phyloP scores from a whole-genome alignment of 2,797 vertebrate species.

The Chiloscyllium punctatum region DNA sequence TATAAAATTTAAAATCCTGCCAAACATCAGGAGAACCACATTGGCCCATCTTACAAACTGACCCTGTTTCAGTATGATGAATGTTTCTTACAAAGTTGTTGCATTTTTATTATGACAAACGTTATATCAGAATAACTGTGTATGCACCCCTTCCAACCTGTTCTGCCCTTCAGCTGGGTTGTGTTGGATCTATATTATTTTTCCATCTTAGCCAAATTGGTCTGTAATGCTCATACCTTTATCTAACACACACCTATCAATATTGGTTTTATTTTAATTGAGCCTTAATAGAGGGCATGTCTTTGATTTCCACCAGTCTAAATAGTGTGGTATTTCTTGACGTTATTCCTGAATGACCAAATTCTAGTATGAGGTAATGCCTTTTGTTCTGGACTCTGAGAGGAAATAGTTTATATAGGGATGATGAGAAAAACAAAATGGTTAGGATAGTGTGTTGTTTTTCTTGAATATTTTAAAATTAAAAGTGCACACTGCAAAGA shows the following conservation, averaged over 20 bases:
- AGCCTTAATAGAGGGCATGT: not conserved
- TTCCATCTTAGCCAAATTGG: not conserved
- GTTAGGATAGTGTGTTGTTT: not conserved
- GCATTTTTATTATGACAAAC: not conserved
- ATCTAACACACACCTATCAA: not conserved
- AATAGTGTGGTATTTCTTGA: not conserved
- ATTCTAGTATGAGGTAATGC: not conserved
- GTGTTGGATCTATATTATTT: not conserved
- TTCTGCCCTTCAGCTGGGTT: not conserved
- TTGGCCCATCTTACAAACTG: not conserved
- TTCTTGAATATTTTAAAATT: not conserved
- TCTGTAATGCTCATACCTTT: not conserved
- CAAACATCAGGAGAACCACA: not conserved
- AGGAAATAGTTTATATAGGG: not conserved
- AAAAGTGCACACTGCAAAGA: not conserved
- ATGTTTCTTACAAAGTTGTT: not conserved
- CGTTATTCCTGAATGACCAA: not conserved
- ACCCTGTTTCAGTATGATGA: not conserved
- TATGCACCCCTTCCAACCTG: not conserved
- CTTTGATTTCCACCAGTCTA: not conserved
- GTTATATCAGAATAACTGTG: not conserved
- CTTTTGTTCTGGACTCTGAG: not conserved
- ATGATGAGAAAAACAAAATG: not conserved
- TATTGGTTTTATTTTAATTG: not conserved
- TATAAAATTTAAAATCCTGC: not conserved